Percentiles rank a stretch among this genome's conserved stretches.
Evolutionary conservation across 2,888 invertebrate genomes (phyloP).

Genomic region (Alloplasta piceator): DNA sequence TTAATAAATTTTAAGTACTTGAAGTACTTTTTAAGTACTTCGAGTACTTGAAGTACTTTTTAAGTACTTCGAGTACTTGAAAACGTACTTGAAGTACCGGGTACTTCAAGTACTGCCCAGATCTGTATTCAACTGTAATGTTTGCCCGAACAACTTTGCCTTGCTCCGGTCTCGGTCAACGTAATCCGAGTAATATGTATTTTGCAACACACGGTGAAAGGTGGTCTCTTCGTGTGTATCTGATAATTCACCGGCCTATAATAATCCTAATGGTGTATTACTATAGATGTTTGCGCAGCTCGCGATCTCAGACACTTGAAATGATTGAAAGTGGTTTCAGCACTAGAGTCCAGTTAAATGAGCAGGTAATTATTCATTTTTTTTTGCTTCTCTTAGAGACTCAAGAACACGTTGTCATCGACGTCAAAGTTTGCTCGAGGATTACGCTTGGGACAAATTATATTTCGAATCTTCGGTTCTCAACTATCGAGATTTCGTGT

Average conservation of each 20-base stretch:
- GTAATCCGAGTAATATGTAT: conserved; percentile 48
- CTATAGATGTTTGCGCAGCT: conserved; percentile 5
- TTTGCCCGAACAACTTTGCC: conserved; percentile 34
- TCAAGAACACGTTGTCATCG: too few relatives aligned
- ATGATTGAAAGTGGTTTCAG: conserved; percentile 46
- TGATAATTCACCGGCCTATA: conserved; percentile 15
- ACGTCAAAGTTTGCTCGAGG: too few relatives aligned
- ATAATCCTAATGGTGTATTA: not conserved
- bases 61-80: too few relatives aligned
- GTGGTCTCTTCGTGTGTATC: conserved; percentile 50
- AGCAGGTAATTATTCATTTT: not conserved
- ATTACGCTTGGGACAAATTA: too few relatives aligned
- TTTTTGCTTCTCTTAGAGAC: not conserved
- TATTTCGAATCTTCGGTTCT: too few relatives aligned
- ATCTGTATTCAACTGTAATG: not conserved
- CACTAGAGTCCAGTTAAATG: conserved; percentile 32
- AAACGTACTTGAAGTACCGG: too few relatives aligned
- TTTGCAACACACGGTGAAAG: conserved; percentile 64
- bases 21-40: too few relatives aligned
- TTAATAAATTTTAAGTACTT: too few relatives aligned
- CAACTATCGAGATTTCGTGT: too few relatives aligned
- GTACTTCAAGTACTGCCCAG: too few relatives aligned
- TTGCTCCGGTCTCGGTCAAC: conserved; percentile 55
- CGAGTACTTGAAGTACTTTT: too few relatives aligned
- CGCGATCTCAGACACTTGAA: conserved; percentile 26